Evolutionary conservation across 2,113 vertebrate genomes (phyloP).

Genomic region (Noctilio leporinus): DNA sequence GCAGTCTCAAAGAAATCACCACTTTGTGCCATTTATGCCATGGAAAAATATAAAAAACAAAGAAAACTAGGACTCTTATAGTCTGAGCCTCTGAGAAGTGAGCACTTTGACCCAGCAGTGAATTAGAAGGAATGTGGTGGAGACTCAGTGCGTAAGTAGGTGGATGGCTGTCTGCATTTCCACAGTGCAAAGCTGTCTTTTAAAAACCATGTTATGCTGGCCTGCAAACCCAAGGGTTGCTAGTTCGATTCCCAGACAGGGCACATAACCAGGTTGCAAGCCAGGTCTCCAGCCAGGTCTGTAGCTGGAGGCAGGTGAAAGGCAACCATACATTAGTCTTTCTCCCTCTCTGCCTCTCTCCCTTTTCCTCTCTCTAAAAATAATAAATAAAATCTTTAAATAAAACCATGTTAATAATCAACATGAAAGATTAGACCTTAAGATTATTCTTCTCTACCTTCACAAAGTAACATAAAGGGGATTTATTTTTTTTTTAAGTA

Average conservation of each 20-base stretch:
- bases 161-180: background rate
- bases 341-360: too few relatives aligned
- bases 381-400: too few relatives aligned
- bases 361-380: too few relatives aligned
- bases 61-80: background rate
- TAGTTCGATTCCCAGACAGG: too few relatives aligned
- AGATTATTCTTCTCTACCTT: background rate
- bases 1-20: fast-evolving
- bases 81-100: background rate
- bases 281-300: too few relatives aligned
- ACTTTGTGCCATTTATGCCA: too few relatives aligned
- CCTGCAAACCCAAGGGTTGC: too few relatives aligned
- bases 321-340: too few relatives aligned
- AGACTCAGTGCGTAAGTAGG: background rate
- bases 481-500: background rate
- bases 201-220: background rate
- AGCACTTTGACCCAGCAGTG: too few relatives aligned
- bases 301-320: too few relatives aligned
- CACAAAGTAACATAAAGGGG: background rate
- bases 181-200: background rate
- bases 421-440: background rate
- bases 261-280: too few relatives aligned
- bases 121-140: background rate
- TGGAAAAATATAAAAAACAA: background rate
- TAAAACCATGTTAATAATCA: background rate